These are phyloP conservation scores for Tachina grossa DNA, from an alignment of 2,888 invertebrate genomes.

Conservation along the genomic window DNA sequence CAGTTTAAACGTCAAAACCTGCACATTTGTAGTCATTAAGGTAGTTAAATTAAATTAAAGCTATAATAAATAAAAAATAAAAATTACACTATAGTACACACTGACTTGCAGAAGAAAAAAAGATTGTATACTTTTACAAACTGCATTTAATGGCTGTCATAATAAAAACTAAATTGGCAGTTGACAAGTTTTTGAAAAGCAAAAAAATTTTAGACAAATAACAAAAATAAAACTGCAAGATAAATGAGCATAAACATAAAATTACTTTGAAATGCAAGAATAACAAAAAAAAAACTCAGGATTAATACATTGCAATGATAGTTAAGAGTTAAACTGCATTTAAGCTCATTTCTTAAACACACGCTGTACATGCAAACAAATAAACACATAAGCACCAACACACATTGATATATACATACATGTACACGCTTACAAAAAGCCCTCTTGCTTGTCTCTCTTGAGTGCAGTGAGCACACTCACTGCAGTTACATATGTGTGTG, in stretches of 20 bases:
- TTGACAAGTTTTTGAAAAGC: slow-evolving; percentile 65
- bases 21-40: too few relatives aligned
- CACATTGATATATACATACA: neutral
- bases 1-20: too few relatives aligned
- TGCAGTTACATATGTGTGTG: slow-evolving; percentile 10
- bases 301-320: slow-evolving; percentile 36
- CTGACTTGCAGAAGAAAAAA: neutral
- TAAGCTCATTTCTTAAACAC: slow-evolving; percentile 39
- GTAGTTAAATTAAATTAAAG: too few relatives aligned
- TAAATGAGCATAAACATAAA: slow-evolving; percentile 51
- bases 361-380: slow-evolving; percentile 12
- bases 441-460: neutral
- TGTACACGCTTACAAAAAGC: too few relatives aligned
- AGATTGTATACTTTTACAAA: slow-evolving; percentile 14
- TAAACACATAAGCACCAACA: neutral
- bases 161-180: slow-evolving; percentile 71
- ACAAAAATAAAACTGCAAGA: slow-evolving; percentile 27
- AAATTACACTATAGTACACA: neutral
- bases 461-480: slow-evolving; percentile 30
- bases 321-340: slow-evolving; percentile 52
- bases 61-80: neutral
- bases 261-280: slow-evolving; percentile 15
- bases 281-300: slow-evolving; percentile 24
- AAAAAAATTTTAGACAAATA: slow-evolving; percentile 31
- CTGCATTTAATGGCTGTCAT: slow-evolving; percentile 53